A percentile compares a stretch with the other conserved stretches of the same genome.
Conservation (phyloP, 2,113 vertebrate species). For the Clinocottus analis region DNA sequence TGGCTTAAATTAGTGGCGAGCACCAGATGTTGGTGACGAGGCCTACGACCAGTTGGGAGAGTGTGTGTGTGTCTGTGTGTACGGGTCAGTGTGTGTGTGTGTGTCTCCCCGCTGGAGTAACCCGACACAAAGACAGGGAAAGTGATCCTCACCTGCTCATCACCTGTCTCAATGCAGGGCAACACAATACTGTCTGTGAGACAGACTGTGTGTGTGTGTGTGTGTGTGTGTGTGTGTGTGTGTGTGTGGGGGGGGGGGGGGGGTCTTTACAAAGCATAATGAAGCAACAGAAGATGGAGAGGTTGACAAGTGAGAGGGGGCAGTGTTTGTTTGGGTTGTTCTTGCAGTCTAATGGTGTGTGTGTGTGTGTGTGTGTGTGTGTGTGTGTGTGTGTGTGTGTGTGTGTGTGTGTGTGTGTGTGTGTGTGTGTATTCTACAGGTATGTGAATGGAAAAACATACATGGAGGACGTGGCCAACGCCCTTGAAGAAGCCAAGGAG, state of each 20-base stretch:
- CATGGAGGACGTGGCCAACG: slow-evolving; percentile 94
- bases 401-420: slow-evolving; percentile 34
- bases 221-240: slow-evolving; percentile 30
- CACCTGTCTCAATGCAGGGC: slow-evolving; percentile 68
- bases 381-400: slow-evolving; percentile 13
- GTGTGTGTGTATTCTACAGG: slow-evolving; percentile 81
- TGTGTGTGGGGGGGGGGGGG: not conserved
- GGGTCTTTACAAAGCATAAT: slow-evolving; percentile 9
- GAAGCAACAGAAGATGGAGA: slow-evolving; percentile 8
- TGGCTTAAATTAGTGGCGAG: not conserved
- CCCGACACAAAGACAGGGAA: slow-evolving; percentile 76
- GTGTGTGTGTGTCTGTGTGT: slow-evolving; percentile 41
- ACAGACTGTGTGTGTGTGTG: slow-evolving; percentile 28
- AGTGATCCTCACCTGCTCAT: slow-evolving; percentile 75
- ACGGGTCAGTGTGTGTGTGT: slow-evolving; percentile 40
- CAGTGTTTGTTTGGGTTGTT: slow-evolving; percentile 15
- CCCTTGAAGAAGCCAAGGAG: slow-evolving; percentile 93
- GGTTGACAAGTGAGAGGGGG: slow-evolving; percentile 18
- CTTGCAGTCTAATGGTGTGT: slow-evolving; percentile 15
- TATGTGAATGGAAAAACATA: slow-evolving; percentile 95
- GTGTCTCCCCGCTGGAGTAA: slow-evolving; percentile 72
- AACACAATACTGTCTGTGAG: slow-evolving; percentile 73
- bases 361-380: slow-evolving; percentile 17
- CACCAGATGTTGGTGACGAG: slow-evolving; percentile 12
- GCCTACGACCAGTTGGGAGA: slow-evolving; percentile 24